These are phyloP conservation scores for Taenaris catops DNA, from an alignment of 2,888 invertebrate species.

Conservation along the genomic window DNA sequence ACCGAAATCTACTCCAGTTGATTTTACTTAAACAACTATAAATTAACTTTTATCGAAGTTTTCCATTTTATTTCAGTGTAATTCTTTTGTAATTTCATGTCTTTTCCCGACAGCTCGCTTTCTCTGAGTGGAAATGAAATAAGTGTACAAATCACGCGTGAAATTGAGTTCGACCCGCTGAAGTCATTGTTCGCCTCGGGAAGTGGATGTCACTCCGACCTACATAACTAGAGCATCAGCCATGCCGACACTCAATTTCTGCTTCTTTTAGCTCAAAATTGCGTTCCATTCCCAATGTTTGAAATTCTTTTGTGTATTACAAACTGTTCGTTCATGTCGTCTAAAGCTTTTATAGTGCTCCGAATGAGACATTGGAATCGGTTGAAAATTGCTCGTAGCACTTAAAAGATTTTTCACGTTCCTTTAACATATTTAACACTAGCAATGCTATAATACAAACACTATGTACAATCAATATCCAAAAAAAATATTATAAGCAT, in stretches of 20 bases:
- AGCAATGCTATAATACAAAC: no score
- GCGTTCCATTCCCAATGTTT: slow-evolving; percentile 4
- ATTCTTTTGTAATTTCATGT: slow-evolving; percentile 12
- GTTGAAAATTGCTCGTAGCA: no score
- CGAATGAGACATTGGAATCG: no score
- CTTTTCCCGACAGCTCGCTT: slow-evolving; percentile 15
- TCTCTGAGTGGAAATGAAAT: slow-evolving; percentile 56
- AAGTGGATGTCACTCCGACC: slow-evolving; percentile 40
- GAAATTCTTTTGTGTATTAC: slow-evolving; percentile 1
- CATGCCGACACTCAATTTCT: slow-evolving; percentile 22
- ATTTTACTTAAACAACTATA: neutral
- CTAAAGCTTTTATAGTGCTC: slow-evolving; percentile 4
- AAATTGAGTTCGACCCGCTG: slow-evolving; percentile 70
- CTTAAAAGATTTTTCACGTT: no score
- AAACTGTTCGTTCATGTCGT: neutral
- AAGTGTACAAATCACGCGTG: slow-evolving; percentile 74
- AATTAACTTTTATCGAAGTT: neutral
- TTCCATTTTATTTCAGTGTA: slow-evolving; percentile 12
- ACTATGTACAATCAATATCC: no score
- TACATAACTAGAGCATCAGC: slow-evolving; percentile 23
- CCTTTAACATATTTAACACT: no score
- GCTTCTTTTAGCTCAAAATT: slow-evolving; percentile 6
- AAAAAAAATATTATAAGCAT: no score
- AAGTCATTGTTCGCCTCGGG: slow-evolving; percentile 55
- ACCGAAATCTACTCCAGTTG: no score